Percentiles rank a stretch among this genome's conserved stretches.
Evolutionary conservation across 2,797 vertebrate species (phyloP).

Genomic region (Cirrhinus mrigala): DNA sequence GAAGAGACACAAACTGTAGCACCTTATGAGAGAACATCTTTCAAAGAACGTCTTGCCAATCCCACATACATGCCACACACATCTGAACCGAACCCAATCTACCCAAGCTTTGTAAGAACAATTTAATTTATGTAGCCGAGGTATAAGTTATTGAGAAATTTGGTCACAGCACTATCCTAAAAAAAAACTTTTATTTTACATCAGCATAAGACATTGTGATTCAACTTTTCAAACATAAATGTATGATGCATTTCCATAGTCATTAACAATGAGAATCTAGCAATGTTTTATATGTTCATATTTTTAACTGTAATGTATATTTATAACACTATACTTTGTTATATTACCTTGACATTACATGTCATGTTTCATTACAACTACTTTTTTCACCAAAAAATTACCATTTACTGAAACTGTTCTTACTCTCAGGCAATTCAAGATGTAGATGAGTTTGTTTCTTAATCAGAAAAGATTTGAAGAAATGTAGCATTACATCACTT

Average conservation of each 20-base stretch:
- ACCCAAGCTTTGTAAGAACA: constrained; percentile 46
- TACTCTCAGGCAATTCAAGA: background rate
- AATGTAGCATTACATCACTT: background rate
- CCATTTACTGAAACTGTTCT: background rate
- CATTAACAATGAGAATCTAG: background rate
- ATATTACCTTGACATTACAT: background rate
- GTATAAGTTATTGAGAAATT: background rate
- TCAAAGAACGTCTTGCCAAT: constrained; percentile 59
- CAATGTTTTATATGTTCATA: background rate
- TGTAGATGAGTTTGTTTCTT: background rate
- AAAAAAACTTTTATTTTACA: background rate
- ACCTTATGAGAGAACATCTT: constrained; percentile 55
- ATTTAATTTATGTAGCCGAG: background rate
- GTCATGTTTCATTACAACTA: background rate
- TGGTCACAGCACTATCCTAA: background rate
- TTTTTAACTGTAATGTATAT: background rate
- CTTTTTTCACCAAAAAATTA: background rate
- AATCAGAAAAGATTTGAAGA: background rate
- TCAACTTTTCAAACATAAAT: background rate
- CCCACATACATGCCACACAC: constrained; percentile 51
- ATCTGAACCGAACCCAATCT: constrained; percentile 16
- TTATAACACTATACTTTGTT: background rate
- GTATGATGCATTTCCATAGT: background rate
- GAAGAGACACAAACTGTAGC: constrained; percentile 11
- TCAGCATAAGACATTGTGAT: background rate